These are phyloP conservation scores for Poecilobothrus nobilitatus DNA, from an alignment of 2,888 invertebrate genomes.

Conservation along the genomic window DNA sequence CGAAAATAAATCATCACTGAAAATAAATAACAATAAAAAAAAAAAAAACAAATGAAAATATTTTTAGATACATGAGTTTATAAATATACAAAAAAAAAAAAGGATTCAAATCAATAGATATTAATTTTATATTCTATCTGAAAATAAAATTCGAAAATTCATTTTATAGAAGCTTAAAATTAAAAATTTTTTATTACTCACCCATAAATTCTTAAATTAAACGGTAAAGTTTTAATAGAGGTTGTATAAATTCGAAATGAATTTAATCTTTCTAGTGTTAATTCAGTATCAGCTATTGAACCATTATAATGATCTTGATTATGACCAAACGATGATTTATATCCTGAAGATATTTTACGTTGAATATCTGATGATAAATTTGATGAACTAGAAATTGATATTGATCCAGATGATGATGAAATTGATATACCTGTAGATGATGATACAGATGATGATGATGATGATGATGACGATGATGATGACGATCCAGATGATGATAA, in stretches of 20 bases:
- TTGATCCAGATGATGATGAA: conserved; percentile 19
- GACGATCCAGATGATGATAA: conserved; percentile 25
- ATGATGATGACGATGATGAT: conserved; percentile 25
- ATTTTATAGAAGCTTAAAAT: neutral
- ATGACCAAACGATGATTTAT: neutral
- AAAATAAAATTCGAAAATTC: neutral
- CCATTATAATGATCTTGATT: neutral
- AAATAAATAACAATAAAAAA: conserved; percentile 17
- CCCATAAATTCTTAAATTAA: conserved; percentile 44
- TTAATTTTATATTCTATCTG: neutral
- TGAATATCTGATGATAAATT: conserved; percentile 14
- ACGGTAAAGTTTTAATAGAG: conserved; percentile 42
- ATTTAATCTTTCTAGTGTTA: conserved; percentile 42
- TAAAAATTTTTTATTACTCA: conserved; percentile 28
- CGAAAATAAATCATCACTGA: conserved; percentile 41
- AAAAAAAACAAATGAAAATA: neutral
- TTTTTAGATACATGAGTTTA: neutral
- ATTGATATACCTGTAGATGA: neutral
- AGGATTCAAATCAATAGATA: neutral
- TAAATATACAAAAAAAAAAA: neutral
- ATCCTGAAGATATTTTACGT: conserved; percentile 10
- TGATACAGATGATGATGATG: neutral
- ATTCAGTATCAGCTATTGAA: conserved; percentile 24
- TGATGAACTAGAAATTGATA: conserved; percentile 22
- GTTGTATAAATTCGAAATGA: conserved; percentile 43